These are phyloP conservation scores for Actias luna DNA, from an alignment of 2,888 invertebrate species.

Conservation along the genomic window DNA sequence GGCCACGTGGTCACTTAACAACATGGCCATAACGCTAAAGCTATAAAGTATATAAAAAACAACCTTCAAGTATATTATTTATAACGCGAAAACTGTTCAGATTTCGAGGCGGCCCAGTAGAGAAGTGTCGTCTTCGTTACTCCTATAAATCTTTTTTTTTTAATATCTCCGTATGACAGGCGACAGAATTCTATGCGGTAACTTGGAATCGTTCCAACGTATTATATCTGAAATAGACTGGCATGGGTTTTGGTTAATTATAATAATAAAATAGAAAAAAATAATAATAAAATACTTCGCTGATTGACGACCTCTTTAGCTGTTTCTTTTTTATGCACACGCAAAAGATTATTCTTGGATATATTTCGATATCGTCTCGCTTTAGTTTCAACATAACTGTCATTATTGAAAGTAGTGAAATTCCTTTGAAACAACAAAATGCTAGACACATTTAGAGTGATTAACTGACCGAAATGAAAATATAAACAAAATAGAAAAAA, in stretches of 20 bases:
- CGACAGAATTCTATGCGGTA: constrained; percentile 13
- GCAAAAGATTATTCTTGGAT: background rate
- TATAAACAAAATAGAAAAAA: background rate
- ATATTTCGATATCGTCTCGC: background rate
- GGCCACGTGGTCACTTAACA: too few relatives aligned
- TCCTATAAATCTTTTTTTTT: constrained; percentile 3
- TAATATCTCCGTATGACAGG: constrained; percentile 5
- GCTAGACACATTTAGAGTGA: too few relatives aligned
- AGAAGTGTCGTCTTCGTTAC: background rate
- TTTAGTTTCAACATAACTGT: background rate
- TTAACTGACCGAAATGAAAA: too few relatives aligned
- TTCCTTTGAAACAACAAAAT: too few relatives aligned
- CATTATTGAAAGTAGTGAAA: too few relatives aligned
- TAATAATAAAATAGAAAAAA: constrained; percentile 1
- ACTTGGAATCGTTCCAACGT: constrained; percentile 11
- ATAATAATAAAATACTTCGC: constrained; percentile 1
- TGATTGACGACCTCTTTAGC: constrained; percentile 6
- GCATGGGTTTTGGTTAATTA: constrained; percentile 10
- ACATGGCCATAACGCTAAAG: too few relatives aligned
- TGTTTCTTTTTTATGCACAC: background rate
- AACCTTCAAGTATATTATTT: background rate
- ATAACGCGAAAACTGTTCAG: background rate
- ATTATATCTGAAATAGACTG: constrained; percentile 16
- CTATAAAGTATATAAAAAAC: too few relatives aligned
- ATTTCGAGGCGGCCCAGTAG: background rate